These are phyloP conservation scores for Suncus etruscus DNA, from an alignment of 2,113 vertebrate species.

Conservation along the genomic window DNA sequence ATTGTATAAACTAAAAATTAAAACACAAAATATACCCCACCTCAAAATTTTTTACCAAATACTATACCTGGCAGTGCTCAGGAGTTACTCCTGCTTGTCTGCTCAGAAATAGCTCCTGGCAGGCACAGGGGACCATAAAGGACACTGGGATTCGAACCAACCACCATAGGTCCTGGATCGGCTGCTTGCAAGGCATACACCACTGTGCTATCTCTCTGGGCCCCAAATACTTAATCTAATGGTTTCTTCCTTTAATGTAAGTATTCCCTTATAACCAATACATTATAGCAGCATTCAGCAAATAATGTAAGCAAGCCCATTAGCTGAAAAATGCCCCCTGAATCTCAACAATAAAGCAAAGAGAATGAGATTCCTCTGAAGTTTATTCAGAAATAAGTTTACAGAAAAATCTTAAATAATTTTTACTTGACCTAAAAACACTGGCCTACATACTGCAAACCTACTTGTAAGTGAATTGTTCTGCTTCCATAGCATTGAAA, in stretches of 20 bases:
- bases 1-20: constrained; percentile 43
- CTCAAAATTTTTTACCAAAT: constrained; percentile 24
- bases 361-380: background rate
- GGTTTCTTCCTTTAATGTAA: background rate
- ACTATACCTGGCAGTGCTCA: no score
- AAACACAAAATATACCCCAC: constrained; percentile 17
- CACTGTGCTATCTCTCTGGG: no score
- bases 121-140: no score
- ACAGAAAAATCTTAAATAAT: constrained; percentile 37
- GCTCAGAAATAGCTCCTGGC: no score
- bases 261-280: background rate
- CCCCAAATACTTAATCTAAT: background rate
- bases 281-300: background rate
- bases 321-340: background rate
- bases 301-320: background rate
- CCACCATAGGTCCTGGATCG: no score
- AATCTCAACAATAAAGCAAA: background rate
- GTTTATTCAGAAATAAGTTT: constrained; percentile 30
- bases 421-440: constrained; percentile 7
- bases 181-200: no score
- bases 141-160: no score
- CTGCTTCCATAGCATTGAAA: background rate
- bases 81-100: no score
- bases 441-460: background rate
- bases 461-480: background rate